A percentile compares a stretch with the other conserved stretches of the same genome.
Conservation (phyloP, 1,140 invertebrate genomes). For the Branchinecta lindahli region DNA sequence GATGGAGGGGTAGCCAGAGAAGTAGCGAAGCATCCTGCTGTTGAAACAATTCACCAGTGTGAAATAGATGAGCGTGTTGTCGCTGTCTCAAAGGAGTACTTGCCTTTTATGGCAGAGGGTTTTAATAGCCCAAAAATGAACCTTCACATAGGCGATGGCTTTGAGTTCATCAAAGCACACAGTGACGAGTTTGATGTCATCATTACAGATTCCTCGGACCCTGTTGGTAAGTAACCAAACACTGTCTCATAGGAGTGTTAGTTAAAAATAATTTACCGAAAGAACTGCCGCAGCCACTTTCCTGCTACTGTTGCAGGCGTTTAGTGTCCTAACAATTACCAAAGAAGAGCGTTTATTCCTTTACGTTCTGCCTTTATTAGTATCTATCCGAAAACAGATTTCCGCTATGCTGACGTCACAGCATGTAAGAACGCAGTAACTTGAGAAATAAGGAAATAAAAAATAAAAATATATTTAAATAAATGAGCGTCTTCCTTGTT, state of each 20-base stretch:
- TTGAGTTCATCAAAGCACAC: slow-evolving; percentile 81
- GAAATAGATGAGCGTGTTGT: slow-evolving; percentile 90
- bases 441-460: no score
- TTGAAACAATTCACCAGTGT: slow-evolving; percentile 73
- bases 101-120: slow-evolving; percentile 77
- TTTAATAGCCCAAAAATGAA: slow-evolving; percentile 68
- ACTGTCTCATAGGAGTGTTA: slow-evolving; percentile 16
- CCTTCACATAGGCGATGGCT: slow-evolving; percentile 79
- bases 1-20: slow-evolving; percentile 93
- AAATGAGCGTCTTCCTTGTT: no score
- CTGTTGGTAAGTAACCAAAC: slow-evolving; percentile 45
- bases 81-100: slow-evolving; percentile 72
- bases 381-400: no score
- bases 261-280: neutral
- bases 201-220: slow-evolving; percentile 96
- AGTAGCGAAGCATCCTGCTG: slow-evolving; percentile 77
- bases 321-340: no score
- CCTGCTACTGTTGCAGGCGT: no score
- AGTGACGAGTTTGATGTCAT: slow-evolving; percentile 83
- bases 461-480: no score
- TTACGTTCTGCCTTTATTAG: no score
- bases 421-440: no score
- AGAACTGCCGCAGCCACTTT: neutral
- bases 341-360: no score
- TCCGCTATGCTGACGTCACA: no score